Evolutionary conservation across 2,888 invertebrate species (phyloP).

Genomic region (Trachelus troglodyta): DNA sequence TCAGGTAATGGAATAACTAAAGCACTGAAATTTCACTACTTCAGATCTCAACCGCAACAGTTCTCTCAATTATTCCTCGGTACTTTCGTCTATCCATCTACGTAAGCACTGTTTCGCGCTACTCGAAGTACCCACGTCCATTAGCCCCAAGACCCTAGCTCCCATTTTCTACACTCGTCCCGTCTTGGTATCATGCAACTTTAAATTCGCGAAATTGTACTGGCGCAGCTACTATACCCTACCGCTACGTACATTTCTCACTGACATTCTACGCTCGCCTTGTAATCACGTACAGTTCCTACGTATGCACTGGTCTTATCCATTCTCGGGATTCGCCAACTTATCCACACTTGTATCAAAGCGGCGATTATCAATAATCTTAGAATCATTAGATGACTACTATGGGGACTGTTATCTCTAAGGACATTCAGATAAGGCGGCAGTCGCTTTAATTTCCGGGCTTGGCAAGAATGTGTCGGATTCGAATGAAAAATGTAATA

Average conservation of each 20-base stretch:
- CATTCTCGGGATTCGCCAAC: neutral
- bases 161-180: constrained; percentile 1
- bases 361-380: neutral
- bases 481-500: neutral
- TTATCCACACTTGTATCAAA: neutral
- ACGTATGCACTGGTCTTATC: neutral
- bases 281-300: neutral
- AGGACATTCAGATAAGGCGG: neutral
- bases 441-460: neutral
- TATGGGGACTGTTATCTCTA: neutral
- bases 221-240: neutral
- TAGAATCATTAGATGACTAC: neutral
- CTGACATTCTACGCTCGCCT: neutral
- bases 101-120: neutral
- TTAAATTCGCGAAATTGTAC: constrained; percentile 32
- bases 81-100: neutral
- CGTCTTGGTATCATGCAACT: constrained; percentile 24
- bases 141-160: neutral
- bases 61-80: neutral
- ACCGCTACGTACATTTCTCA: neutral
- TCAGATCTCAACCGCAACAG: neutral
- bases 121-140: neutral
- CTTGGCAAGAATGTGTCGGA: neutral
- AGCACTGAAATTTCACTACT: neutral
- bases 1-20: constrained; percentile 1